Conservation (phyloP, 1,140 invertebrate genomes). For the Pogonomyrmex barbatus region DNA sequence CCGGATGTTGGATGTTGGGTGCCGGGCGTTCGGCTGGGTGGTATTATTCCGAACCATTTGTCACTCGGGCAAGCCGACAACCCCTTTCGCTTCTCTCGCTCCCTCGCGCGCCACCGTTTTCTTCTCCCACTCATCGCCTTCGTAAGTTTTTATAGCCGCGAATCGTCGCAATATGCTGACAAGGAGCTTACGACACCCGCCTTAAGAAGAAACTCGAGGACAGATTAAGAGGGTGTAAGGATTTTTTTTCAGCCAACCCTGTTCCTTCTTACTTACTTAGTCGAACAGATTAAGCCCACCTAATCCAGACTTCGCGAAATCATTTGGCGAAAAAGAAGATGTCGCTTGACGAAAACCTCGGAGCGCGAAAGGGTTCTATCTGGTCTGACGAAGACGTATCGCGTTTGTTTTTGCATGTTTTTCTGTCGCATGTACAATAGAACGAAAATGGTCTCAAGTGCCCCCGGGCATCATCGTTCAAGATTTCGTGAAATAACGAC, state of each 20-base stretch:
- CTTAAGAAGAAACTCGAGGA: constrained; percentile 73
- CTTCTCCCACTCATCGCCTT: constrained; percentile 48
- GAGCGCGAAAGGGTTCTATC: constrained; percentile 1
- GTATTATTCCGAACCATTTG: constrained; percentile 87
- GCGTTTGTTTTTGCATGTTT: constrained; percentile 33
- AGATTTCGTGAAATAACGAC: constrained; percentile 43
- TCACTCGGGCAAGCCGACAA: constrained; percentile 83
- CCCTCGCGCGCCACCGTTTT: constrained; percentile 53
- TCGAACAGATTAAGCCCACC: constrained; percentile 78
- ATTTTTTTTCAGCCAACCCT: constrained; percentile 62
- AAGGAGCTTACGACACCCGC: constrained; percentile 82
- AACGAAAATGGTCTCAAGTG: constrained; percentile 11
- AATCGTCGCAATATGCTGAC: constrained; percentile 86
- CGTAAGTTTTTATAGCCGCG: constrained; percentile 85
- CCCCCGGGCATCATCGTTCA: constrained; percentile 10
- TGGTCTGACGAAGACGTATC: constrained; percentile 43
- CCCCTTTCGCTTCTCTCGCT: constrained; percentile 83
- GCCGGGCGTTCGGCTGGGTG: constrained; percentile 81
- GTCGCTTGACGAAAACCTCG: background rate
- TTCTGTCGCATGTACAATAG: background rate
- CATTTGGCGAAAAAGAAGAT: constrained; percentile 38
- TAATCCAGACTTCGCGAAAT: constrained; percentile 68
- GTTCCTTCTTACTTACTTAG: constrained; percentile 39
- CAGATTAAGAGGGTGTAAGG: constrained; percentile 84
- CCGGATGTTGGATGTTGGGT: constrained; percentile 80